Percentiles rank a stretch among this genome's conserved stretches.
Conservation (phyloP, 1,140 invertebrate genomes). For the Caenorhabditis briggsae region DNA sequence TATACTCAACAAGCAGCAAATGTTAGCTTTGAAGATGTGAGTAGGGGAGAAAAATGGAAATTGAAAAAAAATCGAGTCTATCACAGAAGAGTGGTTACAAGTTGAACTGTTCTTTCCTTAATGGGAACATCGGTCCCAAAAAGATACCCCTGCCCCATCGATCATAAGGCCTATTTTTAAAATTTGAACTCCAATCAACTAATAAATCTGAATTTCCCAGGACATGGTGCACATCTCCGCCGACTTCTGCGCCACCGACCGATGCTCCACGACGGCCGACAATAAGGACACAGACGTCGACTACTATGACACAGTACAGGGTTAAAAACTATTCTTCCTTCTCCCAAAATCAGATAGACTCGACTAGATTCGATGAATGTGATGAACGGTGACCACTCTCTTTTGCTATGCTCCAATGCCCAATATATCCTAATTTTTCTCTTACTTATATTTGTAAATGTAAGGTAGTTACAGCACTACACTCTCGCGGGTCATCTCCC, state of each 20-base stretch:
- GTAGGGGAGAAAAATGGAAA: neutral
- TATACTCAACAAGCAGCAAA: slow-evolving; percentile 73
- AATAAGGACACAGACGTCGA: slow-evolving; percentile 56
- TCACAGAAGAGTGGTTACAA: too few species aligned
- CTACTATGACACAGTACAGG: slow-evolving; percentile 61
- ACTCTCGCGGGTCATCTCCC: slow-evolving; percentile 46
- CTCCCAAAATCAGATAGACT: slow-evolving; percentile 31
- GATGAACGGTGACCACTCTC: slow-evolving; percentile 45
- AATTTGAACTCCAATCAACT: too few species aligned
- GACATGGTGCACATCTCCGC: slow-evolving; percentile 52
- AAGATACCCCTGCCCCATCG: too few species aligned
- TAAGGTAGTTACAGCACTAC: slow-evolving; percentile 42
- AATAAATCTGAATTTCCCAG: neutral
- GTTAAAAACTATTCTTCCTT: slow-evolving; percentile 22
- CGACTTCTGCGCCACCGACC: slow-evolving; percentile 58
- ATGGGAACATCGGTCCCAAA: too few species aligned
- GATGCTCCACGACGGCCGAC: slow-evolving; percentile 44
- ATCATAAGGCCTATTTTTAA: too few species aligned
- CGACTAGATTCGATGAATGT: slow-evolving; percentile 54
- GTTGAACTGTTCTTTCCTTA: too few species aligned
- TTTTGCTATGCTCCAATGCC: slow-evolving; percentile 30
- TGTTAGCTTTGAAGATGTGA: slow-evolving; percentile 72
- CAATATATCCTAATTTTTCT: neutral
- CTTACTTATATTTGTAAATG: slow-evolving; percentile 13
- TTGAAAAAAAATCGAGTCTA: too few species aligned